phyloP scores from a whole-genome alignment of 1,140 invertebrate genomes.

The Eriocheir sinensis region DNA sequence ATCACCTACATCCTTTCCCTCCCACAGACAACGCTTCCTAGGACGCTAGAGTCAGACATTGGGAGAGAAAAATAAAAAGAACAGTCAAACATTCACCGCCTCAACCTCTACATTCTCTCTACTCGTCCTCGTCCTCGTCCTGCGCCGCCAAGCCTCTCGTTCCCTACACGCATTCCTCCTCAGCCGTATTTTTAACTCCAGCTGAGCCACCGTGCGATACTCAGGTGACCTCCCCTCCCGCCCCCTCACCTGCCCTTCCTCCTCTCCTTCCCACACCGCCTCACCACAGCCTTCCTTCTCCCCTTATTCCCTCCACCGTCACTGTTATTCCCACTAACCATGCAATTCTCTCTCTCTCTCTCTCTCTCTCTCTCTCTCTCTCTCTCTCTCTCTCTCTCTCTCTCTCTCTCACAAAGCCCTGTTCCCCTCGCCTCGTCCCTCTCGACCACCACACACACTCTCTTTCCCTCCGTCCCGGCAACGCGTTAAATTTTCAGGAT shows the following conservation, averaged over 20 bases:
- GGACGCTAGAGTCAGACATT: too few species aligned
- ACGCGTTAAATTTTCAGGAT: background rate
- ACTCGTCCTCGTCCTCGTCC: too few species aligned
- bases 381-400: constrained; percentile 43
- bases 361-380: constrained; percentile 60
- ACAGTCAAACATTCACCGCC: too few species aligned
- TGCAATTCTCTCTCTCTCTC: constrained; percentile 41
- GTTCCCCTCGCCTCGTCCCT: background rate
- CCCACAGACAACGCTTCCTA: too few species aligned
- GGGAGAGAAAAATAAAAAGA: too few species aligned
- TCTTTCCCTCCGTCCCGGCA: background rate
- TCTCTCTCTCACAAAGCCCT: constrained; percentile 31
- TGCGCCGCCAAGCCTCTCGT: too few species aligned
- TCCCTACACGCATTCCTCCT: constrained; percentile 23
- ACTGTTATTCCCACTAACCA: background rate
- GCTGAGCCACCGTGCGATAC: background rate
- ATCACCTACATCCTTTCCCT: too few species aligned
- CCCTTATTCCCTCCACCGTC: background rate
- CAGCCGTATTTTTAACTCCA: constrained; percentile 44
- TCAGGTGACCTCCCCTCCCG: background rate
- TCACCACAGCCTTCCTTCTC: background rate
- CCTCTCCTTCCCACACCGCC: background rate
- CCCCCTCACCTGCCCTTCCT: background rate
- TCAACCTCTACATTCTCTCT: too few species aligned
- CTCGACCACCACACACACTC: background rate